phyloP scores from a whole-genome alignment of 2,888 invertebrate genomes.

The Drosophila limbata region DNA sequence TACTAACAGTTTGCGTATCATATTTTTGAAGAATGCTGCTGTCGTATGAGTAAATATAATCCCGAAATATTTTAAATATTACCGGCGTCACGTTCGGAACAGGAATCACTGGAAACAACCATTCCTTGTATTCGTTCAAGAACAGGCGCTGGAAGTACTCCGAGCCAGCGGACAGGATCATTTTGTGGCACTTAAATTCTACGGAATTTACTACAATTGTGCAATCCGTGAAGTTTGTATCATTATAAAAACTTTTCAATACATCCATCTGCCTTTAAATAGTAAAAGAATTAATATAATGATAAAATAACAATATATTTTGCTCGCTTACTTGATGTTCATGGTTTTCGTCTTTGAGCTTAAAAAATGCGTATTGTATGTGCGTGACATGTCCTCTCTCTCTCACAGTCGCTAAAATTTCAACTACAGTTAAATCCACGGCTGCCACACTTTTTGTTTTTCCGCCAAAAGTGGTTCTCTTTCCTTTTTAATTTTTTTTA shows the following conservation, averaged over 20 bases:
- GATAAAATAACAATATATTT: neutral
- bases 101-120: neutral
- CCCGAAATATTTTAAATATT: slow-evolving; percentile 26
- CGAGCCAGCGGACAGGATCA: slow-evolving; percentile 36
- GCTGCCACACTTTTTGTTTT: too few species aligned
- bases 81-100: slow-evolving; percentile 16
- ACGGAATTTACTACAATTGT: slow-evolving; percentile 26
- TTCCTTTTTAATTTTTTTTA: too few species aligned
- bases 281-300: too few species aligned
- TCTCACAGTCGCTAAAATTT: too few species aligned
- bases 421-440: too few species aligned
- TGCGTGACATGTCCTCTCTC: too few species aligned
- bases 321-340: neutral
- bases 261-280: neutral
- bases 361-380: too few species aligned
- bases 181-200: slow-evolving; percentile 46
- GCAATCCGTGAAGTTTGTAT: slow-evolving; percentile 38
- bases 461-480: too few species aligned
- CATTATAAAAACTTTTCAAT: neutral
- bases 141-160: slow-evolving; percentile 44
- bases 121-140: slow-evolving; percentile 30
- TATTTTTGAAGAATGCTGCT: neutral
- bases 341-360: neutral
- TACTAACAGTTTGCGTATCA: neutral
- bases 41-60: slow-evolving; percentile 30